phyloP scores from a whole-genome alignment of 2,888 invertebrate species.

The Dryococelus australis region DNA sequence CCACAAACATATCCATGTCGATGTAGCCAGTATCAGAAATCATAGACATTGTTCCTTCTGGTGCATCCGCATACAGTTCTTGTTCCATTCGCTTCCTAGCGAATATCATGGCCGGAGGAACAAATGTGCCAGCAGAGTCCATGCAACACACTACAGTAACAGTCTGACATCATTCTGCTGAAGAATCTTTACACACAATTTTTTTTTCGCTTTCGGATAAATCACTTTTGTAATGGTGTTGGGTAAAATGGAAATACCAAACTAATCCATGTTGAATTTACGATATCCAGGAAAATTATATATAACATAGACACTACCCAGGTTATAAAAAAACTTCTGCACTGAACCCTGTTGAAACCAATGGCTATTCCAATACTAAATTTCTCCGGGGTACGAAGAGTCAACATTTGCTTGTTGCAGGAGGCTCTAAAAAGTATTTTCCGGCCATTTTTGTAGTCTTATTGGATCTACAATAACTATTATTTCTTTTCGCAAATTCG shows the following conservation, averaged over 20 bases:
- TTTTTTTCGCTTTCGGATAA: constrained; percentile 48
- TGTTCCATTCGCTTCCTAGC: constrained; percentile 41
- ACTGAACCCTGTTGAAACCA: constrained; percentile 1
- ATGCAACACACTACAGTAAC: constrained; percentile 48
- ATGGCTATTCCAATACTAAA: constrained; percentile 11
- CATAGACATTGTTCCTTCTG: constrained; percentile 39
- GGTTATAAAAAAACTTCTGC: background rate
- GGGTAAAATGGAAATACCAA: constrained; percentile 46
- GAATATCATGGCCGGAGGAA: constrained; percentile 45
- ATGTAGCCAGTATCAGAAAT: constrained; percentile 46
- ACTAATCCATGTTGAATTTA: background rate
- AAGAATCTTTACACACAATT: constrained; percentile 47
- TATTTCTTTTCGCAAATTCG: constrained; percentile 1
- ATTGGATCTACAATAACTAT: background rate
- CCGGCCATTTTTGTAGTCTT: background rate
- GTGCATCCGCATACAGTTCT: constrained; percentile 37
- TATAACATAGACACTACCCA: background rate
- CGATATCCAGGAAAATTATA: background rate
- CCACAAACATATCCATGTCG: background rate
- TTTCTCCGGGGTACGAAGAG: background rate
- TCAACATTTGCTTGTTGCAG: background rate
- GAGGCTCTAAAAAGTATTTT: background rate
- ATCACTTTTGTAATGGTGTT: constrained; percentile 50
- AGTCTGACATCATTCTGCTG: constrained; percentile 47
- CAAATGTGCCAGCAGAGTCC: constrained; percentile 22